Evolutionary conservation across 2,888 invertebrate genomes (phyloP).

Genomic region (Campopleginae sp.): DNA sequence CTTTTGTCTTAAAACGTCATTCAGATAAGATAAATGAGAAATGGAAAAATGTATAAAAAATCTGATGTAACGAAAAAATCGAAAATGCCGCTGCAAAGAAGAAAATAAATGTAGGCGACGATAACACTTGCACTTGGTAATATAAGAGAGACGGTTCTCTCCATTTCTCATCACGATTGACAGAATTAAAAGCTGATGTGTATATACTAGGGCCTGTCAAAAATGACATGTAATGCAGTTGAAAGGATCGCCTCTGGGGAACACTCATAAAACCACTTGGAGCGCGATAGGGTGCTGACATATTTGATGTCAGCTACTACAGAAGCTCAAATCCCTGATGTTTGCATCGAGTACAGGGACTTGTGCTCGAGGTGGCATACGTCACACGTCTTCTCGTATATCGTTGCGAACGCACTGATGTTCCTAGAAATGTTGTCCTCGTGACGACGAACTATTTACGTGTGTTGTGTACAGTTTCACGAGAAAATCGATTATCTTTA

Average conservation of each 20-base stretch:
- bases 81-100: neutral
- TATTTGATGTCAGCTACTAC: constrained; percentile 26
- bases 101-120: neutral
- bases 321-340: constrained; percentile 5
- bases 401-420: neutral
- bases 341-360: constrained; percentile 4
- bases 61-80: neutral
- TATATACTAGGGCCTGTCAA: constrained; percentile 11
- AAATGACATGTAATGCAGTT: constrained; percentile 23
- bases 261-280: constrained; percentile 40
- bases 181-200: constrained; percentile 42
- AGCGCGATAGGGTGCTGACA: constrained; percentile 37
- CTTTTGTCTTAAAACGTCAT: neutral
- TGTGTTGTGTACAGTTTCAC: neutral
- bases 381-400: neutral
- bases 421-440: neutral
- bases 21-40: neutral
- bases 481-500: neutral
- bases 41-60: neutral
- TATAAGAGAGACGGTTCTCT: neutral
- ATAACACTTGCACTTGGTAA: neutral
- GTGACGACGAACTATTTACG: neutral
- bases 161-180: neutral
- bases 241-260: constrained; percentile 23
- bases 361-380: neutral